phyloP scores from a whole-genome alignment of 2,113 vertebrate genomes.

The Caracal caracal region DNA sequence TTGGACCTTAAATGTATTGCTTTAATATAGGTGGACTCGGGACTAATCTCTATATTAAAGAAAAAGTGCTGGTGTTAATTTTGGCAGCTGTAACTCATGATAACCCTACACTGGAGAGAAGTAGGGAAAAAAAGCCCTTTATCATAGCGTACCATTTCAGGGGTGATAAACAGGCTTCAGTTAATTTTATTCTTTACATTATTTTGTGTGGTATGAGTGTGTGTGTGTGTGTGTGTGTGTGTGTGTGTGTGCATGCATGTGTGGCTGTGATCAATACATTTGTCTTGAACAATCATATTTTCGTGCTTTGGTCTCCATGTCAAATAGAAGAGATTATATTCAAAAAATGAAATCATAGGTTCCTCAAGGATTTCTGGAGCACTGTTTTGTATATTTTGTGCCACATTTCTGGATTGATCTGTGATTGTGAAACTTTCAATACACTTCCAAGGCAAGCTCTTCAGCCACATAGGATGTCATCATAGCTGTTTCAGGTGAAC shows the following conservation, averaged over 20 bases:
- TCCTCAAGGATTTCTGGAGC: not conserved
- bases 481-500: too few species aligned
- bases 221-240: not conserved
- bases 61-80: not conserved
- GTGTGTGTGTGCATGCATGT: not conserved
- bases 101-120: not conserved
- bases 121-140: not conserved
- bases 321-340: not conserved
- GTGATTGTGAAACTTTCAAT: not conserved
- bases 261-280: not conserved
- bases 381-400: not conserved
- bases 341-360: not conserved
- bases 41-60: not conserved
- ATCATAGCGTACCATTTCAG: not conserved
- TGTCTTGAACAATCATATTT: not conserved
- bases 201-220: not conserved
- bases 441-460: not conserved
- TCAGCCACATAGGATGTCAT: not conserved
- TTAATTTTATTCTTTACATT: not conserved
- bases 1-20: not conserved
- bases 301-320: not conserved
- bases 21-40: not conserved
- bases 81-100: not conserved
- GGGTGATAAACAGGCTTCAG: not conserved
- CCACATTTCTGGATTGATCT: too few species aligned